A percentile compares a stretch with the other conserved stretches of the same genome.
These are phyloP conservation scores for Temnothorax rugatulus DNA, from an alignment of 2,888 invertebrate genomes.

Conservation along the genomic window DNA sequence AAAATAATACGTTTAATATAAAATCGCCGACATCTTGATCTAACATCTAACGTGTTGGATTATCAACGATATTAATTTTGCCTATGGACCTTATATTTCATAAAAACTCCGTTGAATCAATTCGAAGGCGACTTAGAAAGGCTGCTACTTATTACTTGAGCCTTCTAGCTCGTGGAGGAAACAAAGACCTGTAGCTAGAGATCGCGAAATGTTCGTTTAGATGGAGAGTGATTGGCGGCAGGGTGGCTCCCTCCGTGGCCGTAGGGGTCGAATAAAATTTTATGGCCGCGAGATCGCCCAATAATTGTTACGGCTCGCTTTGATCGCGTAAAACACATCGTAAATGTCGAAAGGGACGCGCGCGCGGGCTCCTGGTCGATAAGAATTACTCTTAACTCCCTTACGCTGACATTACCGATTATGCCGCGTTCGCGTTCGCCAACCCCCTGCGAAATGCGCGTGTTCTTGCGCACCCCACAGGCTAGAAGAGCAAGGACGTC, in stretches of 20 bases:
- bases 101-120: not conserved
- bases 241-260: constrained; percentile 25
- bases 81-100: not conserved
- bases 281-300: constrained; percentile 85
- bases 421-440: constrained; percentile 71
- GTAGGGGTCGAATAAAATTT: constrained; percentile 83
- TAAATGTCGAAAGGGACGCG: constrained; percentile 84
- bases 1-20: constrained; percentile 16
- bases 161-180: not conserved
- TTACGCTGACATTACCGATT: constrained; percentile 75
- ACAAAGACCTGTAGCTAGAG: constrained; percentile 18
- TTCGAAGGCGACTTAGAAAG: not conserved
- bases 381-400: constrained; percentile 80
- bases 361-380: constrained; percentile 76
- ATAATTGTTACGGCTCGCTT: constrained; percentile 86
- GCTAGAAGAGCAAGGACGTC: not conserved
- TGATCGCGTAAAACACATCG: constrained; percentile 86
- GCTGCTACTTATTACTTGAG: not conserved
- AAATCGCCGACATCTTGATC: not conserved
- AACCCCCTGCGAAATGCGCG: not conserved
- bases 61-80: not conserved
- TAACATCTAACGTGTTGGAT: not conserved
- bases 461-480: constrained; percentile 44
- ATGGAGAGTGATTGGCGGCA: not conserved
- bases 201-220: constrained; percentile 20